phyloP scores from a whole-genome alignment of 2,888 invertebrate genomes.

The Colostygia pectinataria region DNA sequence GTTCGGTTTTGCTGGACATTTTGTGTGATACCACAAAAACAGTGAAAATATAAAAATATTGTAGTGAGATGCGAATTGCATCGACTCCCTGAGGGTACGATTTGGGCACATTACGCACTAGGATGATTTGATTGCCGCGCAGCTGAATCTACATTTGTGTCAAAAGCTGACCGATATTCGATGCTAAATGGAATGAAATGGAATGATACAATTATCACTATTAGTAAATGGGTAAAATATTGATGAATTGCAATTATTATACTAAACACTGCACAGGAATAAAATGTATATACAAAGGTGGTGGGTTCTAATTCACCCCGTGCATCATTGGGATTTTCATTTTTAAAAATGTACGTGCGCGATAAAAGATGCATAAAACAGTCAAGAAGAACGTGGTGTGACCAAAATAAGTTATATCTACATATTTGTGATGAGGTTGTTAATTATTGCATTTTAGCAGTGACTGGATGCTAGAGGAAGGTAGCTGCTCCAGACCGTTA shows the following conservation, averaged over 20 bases:
- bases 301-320: no score
- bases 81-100: constrained; percentile 54
- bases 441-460: no score
- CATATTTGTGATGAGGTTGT: no score
- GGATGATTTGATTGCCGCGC: constrained; percentile 23
- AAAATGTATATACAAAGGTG: no score
- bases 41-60: constrained; percentile 71
- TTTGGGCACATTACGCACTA: constrained; percentile 49
- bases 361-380: no score
- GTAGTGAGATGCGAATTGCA: constrained; percentile 61
- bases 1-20: constrained; percentile 57
- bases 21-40: constrained; percentile 54
- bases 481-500: no score
- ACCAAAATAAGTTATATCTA: no score
- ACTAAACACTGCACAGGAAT: no score
- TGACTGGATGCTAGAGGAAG: no score
- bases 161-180: constrained; percentile 13
- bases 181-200: constrained; percentile 15
- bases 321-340: no score
- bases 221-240: not conserved
- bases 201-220: constrained; percentile 3
- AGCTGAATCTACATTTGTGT: constrained; percentile 19
- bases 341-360: no score
- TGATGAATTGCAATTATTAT: not conserved
- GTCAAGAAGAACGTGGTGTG: no score